Conservation (phyloP, 2,797 vertebrate genomes). For the Ctenopoma kingsleyae region DNA sequence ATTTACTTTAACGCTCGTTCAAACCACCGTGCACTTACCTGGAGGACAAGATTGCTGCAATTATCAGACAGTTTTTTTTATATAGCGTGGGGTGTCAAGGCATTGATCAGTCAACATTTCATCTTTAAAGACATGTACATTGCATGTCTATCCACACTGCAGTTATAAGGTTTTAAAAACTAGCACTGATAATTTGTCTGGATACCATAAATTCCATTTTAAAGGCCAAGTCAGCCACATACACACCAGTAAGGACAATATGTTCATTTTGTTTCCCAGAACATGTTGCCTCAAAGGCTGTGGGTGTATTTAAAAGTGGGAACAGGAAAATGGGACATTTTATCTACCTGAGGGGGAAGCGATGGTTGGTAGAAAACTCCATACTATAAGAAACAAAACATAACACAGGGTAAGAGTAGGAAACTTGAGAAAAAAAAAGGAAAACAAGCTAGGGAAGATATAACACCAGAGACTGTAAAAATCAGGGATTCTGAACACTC, state of each 20-base stretch:
- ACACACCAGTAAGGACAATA: conserved; percentile 7
- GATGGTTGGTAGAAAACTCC: conserved; percentile 84
- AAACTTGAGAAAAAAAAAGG: conserved; percentile 47
- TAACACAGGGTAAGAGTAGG: conserved; percentile 74
- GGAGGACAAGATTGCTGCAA: conserved; percentile 29
- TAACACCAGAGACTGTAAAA: conserved; percentile 3
- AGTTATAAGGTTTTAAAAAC: background rate
- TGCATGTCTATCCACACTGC: background rate
- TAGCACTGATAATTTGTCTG: background rate
- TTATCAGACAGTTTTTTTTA: conserved; percentile 10
- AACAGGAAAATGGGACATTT: conserved; percentile 70
- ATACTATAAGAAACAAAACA: conserved; percentile 85
- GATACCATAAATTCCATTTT: background rate
- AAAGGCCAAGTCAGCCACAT: background rate
- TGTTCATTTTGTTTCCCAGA: conserved; percentile 18
- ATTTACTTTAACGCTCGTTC: conserved; percentile 15
- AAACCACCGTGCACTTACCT: conserved; percentile 55
- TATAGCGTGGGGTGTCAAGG: background rate
- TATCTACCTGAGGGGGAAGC: conserved; percentile 83
- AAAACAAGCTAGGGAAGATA: conserved; percentile 16
- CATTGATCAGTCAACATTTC: background rate
- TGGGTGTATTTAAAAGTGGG: conserved; percentile 36
- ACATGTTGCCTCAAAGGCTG: conserved; percentile 22
- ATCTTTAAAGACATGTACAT: background rate
- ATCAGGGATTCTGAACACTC: conserved; percentile 3